phyloP scores from a whole-genome alignment of 2,888 invertebrate genomes.

The Drosophila eohydei region DNA sequence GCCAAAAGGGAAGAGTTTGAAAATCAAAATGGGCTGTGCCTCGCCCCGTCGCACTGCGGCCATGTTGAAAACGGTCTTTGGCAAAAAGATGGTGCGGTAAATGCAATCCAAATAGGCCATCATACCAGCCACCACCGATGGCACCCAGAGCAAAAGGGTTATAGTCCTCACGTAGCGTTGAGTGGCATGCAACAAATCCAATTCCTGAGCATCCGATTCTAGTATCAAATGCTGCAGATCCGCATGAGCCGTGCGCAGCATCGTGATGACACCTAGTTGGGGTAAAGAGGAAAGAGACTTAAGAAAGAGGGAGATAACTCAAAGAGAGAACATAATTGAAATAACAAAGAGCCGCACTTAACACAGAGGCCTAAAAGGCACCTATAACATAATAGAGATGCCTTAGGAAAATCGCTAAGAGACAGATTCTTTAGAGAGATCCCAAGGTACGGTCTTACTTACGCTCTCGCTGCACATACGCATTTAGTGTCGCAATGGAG shows the following conservation, averaged over 20 bases:
- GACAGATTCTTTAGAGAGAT: not conserved
- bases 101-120: constrained; percentile 70
- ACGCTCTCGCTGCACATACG: constrained; percentile 68
- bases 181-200: constrained; percentile 52
- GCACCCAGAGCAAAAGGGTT: constrained; percentile 62
- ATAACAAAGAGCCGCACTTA: not conserved
- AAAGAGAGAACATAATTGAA: not conserved
- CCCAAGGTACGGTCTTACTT: constrained; percentile 23
- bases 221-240: constrained; percentile 55
- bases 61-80: constrained; percentile 72
- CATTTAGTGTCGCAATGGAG: constrained; percentile 71
- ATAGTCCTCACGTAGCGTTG: constrained; percentile 60
- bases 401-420: not conserved
- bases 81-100: constrained; percentile 68
- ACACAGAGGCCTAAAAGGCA: not conserved
- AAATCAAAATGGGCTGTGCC: constrained; percentile 69
- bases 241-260: constrained; percentile 58
- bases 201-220: constrained; percentile 61
- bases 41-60: constrained; percentile 63
- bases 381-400: not conserved
- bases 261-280: constrained; percentile 58
- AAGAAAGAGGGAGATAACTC: not conserved
- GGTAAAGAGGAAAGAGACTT: too few species aligned
- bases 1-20: constrained; percentile 74
- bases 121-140: constrained; percentile 60